These are phyloP conservation scores for Neoseiulus cucumeris DNA, from an alignment of 1,140 invertebrate species.

Conservation along the genomic window DNA sequence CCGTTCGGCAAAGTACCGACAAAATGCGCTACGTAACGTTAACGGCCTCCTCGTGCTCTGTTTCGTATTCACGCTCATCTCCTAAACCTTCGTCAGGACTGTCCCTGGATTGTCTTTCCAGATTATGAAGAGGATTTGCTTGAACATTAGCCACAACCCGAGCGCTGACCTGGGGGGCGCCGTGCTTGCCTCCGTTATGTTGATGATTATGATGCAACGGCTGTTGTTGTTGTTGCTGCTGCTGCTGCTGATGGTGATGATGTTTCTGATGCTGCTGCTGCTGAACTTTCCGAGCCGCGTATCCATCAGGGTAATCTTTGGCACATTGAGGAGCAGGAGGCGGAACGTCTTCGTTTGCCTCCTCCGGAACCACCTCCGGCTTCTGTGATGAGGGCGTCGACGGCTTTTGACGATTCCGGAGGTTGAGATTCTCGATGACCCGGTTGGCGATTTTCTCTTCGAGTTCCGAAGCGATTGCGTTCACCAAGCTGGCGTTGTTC, in stretches of 20 bases:
- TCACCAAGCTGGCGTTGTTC: background rate
- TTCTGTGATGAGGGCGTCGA: background rate
- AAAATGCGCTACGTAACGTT: no score
- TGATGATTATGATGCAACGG: background rate
- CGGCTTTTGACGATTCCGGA: background rate
- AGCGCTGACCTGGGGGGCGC: background rate
- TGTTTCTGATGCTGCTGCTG: no score
- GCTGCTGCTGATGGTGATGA: no score
- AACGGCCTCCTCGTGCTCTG: conserved; percentile 13
- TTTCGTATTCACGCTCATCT: conserved; percentile 22
- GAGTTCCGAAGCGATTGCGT: conserved; percentile 5
- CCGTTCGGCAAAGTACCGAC: no score
- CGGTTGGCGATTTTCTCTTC: conserved; percentile 6
- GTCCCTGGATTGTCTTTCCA: conserved; percentile 19
- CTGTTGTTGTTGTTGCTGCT: no score
- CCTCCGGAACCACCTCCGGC: background rate
- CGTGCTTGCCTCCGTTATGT: background rate
- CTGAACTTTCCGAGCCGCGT: background rate
- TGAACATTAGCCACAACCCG: background rate
- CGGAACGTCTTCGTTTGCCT: background rate
- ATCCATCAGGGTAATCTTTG: background rate
- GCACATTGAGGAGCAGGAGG: conserved; percentile 2
- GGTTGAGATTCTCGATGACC: conserved; percentile 6
- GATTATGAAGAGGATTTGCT: conserved; percentile 13
- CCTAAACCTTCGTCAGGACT: conserved; percentile 22